A percentile compares a stretch with the other conserved stretches of the same genome.
These are phyloP conservation scores for Sebastes elongatus DNA, from an alignment of 2,797 vertebrate genomes.

Conservation along the genomic window DNA sequence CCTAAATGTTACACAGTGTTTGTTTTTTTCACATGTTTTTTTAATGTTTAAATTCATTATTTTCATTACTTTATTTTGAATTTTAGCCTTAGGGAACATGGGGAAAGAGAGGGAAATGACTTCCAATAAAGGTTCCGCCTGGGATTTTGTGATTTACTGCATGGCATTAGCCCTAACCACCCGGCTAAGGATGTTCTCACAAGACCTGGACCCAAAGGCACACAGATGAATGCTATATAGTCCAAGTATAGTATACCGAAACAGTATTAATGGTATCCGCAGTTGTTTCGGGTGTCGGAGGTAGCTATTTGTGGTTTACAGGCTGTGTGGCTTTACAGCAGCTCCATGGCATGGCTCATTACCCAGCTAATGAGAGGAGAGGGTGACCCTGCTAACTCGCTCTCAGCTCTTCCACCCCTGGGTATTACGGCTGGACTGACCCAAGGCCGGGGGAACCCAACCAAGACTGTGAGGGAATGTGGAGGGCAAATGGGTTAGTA, in stretches of 20 bases:
- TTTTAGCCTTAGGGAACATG: neutral
- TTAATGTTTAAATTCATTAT: neutral
- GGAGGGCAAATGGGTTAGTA: conserved; percentile 1
- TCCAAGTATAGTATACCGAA: fast-evolving
- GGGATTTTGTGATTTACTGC: neutral
- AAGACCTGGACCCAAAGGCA: neutral
- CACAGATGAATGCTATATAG: neutral
- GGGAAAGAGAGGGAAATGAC: neutral
- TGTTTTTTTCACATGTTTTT: neutral
- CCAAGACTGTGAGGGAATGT: conserved; percentile 12
- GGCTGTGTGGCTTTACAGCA: conserved; percentile 71
- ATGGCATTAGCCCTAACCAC: no score
- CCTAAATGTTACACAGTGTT: no score
- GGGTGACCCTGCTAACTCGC: conserved; percentile 69
- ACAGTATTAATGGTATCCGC: neutral
- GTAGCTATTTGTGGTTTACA: conserved; percentile 76
- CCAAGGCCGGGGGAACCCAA: conserved; percentile 31
- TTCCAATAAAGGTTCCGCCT: neutral
- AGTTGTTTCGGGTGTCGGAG: conserved; percentile 51
- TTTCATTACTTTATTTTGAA: neutral
- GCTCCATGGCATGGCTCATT: conserved; percentile 78
- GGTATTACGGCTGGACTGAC: conserved; percentile 37
- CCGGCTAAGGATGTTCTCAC: neutral
- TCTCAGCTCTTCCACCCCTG: conserved; percentile 53
- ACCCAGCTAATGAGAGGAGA: conserved; percentile 80